phyloP scores from a whole-genome alignment of 2,888 invertebrate species.

The Hirtodrosophila alboralis region DNA sequence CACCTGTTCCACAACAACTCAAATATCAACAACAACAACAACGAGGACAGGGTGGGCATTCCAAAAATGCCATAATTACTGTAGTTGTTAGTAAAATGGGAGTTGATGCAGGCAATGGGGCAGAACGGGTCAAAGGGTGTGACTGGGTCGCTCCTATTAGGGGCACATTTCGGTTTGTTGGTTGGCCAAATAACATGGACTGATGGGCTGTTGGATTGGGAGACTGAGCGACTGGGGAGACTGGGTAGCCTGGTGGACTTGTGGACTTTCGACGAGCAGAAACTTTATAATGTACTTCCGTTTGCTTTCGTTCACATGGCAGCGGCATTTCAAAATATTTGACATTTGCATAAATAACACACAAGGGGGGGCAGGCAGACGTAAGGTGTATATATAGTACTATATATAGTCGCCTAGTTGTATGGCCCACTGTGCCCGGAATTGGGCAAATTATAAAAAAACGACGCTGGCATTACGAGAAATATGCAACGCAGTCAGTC shows the following conservation, averaged over 20 bases:
- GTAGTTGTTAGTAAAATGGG: constrained; percentile 48
- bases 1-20: neutral
- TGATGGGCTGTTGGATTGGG: neutral
- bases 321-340: constrained; percentile 77
- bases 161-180: constrained; percentile 67
- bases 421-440: constrained; percentile 21
- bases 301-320: constrained; percentile 73
- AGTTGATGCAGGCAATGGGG: neutral
- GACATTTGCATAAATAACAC: constrained; percentile 77
- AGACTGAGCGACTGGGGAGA: neutral
- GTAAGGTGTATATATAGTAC: constrained; percentile 45
- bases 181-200: constrained; percentile 63
- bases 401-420: constrained; percentile 18
- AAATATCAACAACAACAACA: constrained; percentile 1
- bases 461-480: constrained; percentile 16
- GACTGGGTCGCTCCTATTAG: constrained; percentile 56
- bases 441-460: constrained; percentile 68
- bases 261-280: constrained; percentile 17
- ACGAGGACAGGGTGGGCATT: constrained; percentile 44
- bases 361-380: constrained; percentile 27
- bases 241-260: neutral
- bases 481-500: constrained; percentile 54
- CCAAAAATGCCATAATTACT: constrained; percentile 74
- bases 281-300: constrained; percentile 77
- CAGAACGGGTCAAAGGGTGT: constrained; percentile 7